Conservation (phyloP, 2,113 vertebrate genomes). For the Ictalurus punctatus region DNA sequence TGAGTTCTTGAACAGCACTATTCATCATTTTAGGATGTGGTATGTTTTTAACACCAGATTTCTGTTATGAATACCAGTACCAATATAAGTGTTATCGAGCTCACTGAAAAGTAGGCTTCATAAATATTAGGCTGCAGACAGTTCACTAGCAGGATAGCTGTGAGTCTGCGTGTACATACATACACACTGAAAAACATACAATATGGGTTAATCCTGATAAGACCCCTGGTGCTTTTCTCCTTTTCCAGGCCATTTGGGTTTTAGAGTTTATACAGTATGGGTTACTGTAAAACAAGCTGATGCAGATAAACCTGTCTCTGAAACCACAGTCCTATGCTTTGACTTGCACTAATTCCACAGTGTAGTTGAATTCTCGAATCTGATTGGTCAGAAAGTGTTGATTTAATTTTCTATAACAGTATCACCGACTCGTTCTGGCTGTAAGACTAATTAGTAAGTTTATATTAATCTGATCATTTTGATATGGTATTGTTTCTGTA, state of each 20-base stretch:
- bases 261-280: constrained; percentile 37
- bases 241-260: constrained; percentile 49
- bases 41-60: background rate
- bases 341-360: background rate
- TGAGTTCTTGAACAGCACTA: background rate
- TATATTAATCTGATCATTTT: background rate
- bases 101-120: background rate
- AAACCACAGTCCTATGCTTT: background rate
- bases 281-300: constrained; percentile 30
- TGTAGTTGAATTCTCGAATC: background rate
- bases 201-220: constrained; percentile 44
- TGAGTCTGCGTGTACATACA: background rate
- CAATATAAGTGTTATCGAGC: background rate
- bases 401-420: background rate
- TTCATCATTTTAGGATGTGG: background rate
- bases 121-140: background rate
- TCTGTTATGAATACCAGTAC: background rate
- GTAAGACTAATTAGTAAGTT: background rate
- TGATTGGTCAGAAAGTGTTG: background rate
- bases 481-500: background rate
- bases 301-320: background rate
- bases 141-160: background rate
- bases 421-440: background rate
- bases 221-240: background rate
- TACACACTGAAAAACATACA: constrained; percentile 36